These are phyloP conservation scores for Heterochromis multidens DNA, from an alignment of 2,113 vertebrate species.

Conservation along the genomic window DNA sequence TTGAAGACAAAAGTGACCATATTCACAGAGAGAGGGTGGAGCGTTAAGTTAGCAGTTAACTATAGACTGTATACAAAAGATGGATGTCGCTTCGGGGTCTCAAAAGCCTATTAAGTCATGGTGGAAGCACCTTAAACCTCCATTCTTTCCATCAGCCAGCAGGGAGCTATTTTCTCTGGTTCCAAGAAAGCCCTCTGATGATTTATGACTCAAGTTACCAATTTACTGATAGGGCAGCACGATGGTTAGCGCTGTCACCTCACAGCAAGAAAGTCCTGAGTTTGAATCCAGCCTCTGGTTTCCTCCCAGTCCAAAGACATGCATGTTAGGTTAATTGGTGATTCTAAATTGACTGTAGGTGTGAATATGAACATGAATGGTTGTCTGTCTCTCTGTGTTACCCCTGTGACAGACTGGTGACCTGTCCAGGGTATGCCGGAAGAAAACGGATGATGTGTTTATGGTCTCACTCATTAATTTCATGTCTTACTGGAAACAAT, in stretches of 20 bases:
- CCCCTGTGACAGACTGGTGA: too few species aligned
- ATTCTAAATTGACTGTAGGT: background rate
- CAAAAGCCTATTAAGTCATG: background rate
- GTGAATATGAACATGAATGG: too few species aligned
- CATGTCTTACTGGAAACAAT: background rate
- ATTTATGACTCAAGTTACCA: background rate
- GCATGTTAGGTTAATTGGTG: background rate
- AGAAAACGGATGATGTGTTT: background rate
- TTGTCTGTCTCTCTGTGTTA: too few species aligned
- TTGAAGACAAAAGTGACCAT: background rate
- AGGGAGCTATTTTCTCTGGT: background rate
- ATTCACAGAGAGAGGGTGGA: background rate
- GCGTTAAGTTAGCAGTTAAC: background rate
- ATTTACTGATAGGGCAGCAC: background rate
- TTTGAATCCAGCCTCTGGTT: background rate
- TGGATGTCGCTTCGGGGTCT: background rate
- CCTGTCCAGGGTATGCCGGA: too few species aligned
- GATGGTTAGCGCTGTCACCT: background rate
- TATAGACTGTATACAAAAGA: background rate
- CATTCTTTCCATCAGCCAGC: background rate
- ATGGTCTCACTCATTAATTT: background rate
- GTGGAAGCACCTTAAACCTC: background rate
- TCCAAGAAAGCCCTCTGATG: background rate
- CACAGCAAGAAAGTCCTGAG: background rate
- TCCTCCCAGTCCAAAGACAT: background rate